These are phyloP conservation scores for Oryzias celebensis DNA, from an alignment of 2,113 vertebrate species.

Conservation along the genomic window DNA sequence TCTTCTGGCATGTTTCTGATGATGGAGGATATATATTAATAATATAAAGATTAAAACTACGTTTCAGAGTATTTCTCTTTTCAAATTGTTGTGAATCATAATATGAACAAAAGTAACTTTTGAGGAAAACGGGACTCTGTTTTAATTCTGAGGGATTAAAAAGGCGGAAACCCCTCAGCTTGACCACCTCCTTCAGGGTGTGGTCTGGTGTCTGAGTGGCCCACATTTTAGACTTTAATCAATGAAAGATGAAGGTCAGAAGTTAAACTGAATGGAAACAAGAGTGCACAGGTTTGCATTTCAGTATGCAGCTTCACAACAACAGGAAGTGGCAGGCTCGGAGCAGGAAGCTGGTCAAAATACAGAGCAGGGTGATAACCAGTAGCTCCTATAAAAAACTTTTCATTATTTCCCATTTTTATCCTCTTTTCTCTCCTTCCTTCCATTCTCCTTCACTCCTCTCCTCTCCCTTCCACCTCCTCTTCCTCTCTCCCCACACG, in stretches of 20 bases:
- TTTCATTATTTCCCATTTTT: constrained; percentile 35
- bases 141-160: not conserved
- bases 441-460: constrained; percentile 7
- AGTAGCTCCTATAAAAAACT: constrained; percentile 60
- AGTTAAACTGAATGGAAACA: constrained; percentile 19
- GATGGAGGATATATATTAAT: too few relatives aligned
- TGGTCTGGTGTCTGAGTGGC: not conserved
- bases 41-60: too few relatives aligned
- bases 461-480: constrained; percentile 36
- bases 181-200: accelerated
- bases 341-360: constrained; percentile 56
- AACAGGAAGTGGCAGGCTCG: constrained; percentile 65
- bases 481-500: constrained; percentile 32
- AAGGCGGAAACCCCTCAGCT: not conserved
- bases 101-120: too few relatives aligned
- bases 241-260: constrained; percentile 10
- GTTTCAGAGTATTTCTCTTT: too few relatives aligned
- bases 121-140: not conserved
- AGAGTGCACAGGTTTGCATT: too few relatives aligned
- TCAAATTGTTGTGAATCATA: too few relatives aligned
- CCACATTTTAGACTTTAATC: not conserved
- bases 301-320: constrained; percentile 33
- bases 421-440: constrained; percentile 44
- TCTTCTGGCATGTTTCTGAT: too few relatives aligned
- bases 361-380: constrained; percentile 44